These are phyloP conservation scores for Colius striatus DNA, from an alignment of 2,113 vertebrate genomes.

Conservation along the genomic window DNA sequence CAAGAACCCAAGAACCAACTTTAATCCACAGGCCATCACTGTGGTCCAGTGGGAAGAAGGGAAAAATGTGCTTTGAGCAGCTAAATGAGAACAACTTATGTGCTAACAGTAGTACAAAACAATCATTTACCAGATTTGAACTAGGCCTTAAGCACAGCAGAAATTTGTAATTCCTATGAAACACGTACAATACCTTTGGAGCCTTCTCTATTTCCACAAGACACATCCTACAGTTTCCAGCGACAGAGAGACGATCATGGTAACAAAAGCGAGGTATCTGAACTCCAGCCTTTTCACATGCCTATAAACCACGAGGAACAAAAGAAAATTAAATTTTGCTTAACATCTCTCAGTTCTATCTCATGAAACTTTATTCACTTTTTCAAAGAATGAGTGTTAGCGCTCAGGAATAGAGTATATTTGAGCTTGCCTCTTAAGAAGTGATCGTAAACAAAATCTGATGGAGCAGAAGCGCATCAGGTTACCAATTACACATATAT, in stretches of 20 bases:
- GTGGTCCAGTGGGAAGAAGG: background rate
- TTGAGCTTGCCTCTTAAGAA: background rate
- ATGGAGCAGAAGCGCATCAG: background rate
- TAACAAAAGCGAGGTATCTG: conserved; percentile 98
- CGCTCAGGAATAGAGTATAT: background rate
- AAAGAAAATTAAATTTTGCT: background rate
- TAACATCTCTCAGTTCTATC: background rate
- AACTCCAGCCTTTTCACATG: conserved; percentile 92
- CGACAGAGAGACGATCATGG: conserved; percentile 92
- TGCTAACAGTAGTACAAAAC: background rate
- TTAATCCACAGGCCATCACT: background rate
- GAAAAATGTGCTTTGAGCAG: background rate
- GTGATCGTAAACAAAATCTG: background rate
- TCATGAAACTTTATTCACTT: background rate
- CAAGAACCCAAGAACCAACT: background rate
- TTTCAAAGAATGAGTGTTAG: background rate
- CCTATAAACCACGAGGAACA: conserved; percentile 69
- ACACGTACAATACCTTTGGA: conserved; percentile 83
- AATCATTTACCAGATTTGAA: background rate
- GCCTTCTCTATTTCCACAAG: conserved; percentile 96
- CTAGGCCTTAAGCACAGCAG: background rate
- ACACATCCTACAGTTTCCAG: conserved; percentile 97
- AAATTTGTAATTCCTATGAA: background rate
- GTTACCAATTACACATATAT: background rate
- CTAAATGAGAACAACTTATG: background rate